phyloP scores from a whole-genome alignment of 2,888 invertebrate genomes.

The Caenorhabditis imperialis region DNA sequence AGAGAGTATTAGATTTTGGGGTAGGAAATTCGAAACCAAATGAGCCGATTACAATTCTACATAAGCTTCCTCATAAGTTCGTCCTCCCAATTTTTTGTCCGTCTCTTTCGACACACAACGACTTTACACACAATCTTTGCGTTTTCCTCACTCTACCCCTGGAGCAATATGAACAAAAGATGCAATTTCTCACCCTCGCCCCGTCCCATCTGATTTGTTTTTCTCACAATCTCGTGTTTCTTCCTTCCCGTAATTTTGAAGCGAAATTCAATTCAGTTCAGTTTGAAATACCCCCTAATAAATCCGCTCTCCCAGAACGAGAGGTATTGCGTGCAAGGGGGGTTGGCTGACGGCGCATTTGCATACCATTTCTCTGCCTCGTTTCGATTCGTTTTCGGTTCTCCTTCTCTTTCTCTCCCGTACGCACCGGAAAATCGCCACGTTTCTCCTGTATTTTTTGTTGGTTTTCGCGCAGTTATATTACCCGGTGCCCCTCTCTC shows the following conservation, averaged over 20 bases:
- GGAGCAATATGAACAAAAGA: constrained; percentile 53
- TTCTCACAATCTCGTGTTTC: constrained; percentile 26
- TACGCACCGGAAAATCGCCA: no score
- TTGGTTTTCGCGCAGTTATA: no score
- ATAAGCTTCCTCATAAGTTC: constrained; percentile 8
- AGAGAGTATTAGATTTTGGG: constrained; percentile 27
- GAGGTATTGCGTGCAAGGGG: background rate
- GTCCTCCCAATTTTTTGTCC: background rate
- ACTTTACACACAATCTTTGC: constrained; percentile 42
- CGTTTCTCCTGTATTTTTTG: no score
- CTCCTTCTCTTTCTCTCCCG: no score
- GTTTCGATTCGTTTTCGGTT: no score
- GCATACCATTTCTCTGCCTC: constrained; percentile 45
- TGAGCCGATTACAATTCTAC: constrained; percentile 10
- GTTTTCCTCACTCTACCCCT: constrained; percentile 13
- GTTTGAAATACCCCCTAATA: no score
- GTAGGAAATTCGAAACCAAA: constrained; percentile 10
- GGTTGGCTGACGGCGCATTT: constrained; percentile 36
- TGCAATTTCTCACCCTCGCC: constrained; percentile 47
- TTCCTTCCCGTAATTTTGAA: no score
- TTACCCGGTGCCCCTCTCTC: no score
- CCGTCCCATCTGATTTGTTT: no score
- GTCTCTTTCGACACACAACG: constrained; percentile 16
- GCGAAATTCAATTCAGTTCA: no score
- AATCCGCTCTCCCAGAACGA: no score